phyloP scores from a whole-genome alignment of 2,113 vertebrate species.

The Ictalurus furcatus region DNA sequence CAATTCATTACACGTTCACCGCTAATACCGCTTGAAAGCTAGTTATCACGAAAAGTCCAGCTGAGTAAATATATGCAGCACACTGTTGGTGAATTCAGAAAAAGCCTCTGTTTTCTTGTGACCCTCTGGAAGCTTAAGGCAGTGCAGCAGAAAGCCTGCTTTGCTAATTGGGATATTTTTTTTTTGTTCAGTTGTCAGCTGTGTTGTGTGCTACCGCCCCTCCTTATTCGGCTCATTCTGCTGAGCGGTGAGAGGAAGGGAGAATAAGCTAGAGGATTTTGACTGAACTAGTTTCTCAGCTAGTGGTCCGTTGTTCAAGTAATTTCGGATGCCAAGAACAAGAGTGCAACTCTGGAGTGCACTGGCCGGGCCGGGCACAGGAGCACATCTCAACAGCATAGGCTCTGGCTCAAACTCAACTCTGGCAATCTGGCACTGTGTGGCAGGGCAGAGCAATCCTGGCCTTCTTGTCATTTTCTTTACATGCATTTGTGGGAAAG shows the following conservation, averaged over 20 bases:
- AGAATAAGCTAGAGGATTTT: conserved; percentile 7
- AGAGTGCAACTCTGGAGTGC: conserved; percentile 50
- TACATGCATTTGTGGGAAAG: background rate
- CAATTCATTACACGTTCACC: conserved; percentile 7
- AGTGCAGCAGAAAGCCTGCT: conserved; percentile 25
- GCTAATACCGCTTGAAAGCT: conserved; percentile 21
- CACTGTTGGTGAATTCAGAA: background rate
- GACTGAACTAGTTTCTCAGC: background rate
- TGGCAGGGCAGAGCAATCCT: conserved; percentile 19
- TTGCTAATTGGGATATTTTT: conserved; percentile 31
- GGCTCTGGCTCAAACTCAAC: conserved; percentile 24
- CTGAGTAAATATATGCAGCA: conserved; percentile 2
- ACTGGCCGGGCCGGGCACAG: conserved; percentile 42
- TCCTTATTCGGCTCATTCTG: background rate
- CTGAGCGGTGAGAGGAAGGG: background rate
- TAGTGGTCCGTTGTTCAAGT: conserved; percentile 13
- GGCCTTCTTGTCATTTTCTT: conserved; percentile 33
- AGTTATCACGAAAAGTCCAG: conserved; percentile 28
- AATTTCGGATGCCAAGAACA: conserved; percentile 52
- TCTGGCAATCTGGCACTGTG: background rate
- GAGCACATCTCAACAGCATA: conserved; percentile 3
- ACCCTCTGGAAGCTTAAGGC: conserved; percentile 8
- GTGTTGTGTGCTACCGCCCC: background rate
- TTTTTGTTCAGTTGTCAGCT: conserved; percentile 24
- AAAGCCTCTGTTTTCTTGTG: background rate